Percentiles rank a stretch among this genome's conserved stretches.
Evolutionary conservation across 64 coral and sea anemone genomes (phyloP).

Genomic region (Cladopsammia gracilis): DNA sequence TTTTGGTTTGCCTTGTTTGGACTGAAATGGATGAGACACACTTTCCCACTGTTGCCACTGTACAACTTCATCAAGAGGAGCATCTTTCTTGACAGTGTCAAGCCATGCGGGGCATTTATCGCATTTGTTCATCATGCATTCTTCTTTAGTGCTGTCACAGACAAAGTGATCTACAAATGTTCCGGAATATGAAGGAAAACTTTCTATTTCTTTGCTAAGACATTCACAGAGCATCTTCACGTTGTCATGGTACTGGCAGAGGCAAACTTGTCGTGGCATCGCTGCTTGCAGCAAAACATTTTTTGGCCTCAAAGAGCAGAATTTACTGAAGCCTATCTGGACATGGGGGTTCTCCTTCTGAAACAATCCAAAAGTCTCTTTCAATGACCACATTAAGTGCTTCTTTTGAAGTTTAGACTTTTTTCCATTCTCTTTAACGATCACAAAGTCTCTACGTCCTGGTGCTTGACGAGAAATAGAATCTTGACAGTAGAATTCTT

Average conservation of each 20-base stretch:
- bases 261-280: constrained; percentile 61
- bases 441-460: constrained; percentile 60
- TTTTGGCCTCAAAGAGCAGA: constrained; percentile 63
- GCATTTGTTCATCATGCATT: constrained; percentile 71
- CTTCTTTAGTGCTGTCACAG: constrained; percentile 70
- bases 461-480: constrained; percentile 73
- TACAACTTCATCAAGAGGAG: constrained; percentile 23
- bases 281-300: constrained; percentile 71
- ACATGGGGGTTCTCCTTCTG: constrained; percentile 58
- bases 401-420: too few species aligned
- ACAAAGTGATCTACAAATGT: constrained; percentile 66
- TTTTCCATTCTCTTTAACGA: too few species aligned
- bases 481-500: constrained; percentile 68
- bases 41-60: constrained; percentile 65
- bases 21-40: constrained; percentile 27
- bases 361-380: constrained; percentile 74
- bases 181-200: constrained; percentile 60
- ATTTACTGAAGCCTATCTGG: constrained; percentile 75
- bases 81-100: constrained; percentile 42
- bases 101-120: constrained; percentile 61
- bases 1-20: not conserved
- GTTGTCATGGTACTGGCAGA: constrained; percentile 79
- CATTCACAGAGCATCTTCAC: constrained; percentile 71
- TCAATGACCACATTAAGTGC: constrained; percentile 68
- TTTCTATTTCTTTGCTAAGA: constrained; percentile 54